These are phyloP conservation scores for Lycophotia porphyrea DNA, from an alignment of 2,888 invertebrate genomes.

Conservation along the genomic window DNA sequence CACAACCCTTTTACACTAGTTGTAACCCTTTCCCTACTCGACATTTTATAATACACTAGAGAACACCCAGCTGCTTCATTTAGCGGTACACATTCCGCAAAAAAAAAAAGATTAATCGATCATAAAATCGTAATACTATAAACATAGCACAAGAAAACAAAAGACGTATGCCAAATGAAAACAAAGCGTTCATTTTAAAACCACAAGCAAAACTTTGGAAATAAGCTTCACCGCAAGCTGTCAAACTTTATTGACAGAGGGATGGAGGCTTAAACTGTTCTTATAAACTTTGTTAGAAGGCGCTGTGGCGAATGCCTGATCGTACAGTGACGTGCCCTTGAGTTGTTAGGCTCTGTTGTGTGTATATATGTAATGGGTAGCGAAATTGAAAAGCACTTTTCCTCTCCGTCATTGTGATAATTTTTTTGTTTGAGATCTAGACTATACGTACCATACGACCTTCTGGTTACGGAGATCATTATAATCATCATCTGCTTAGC, in stretches of 20 bases:
- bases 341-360: too few species aligned
- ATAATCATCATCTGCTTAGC: too few species aligned
- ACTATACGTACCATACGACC: too few species aligned
- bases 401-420: too few species aligned
- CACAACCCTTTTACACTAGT: conserved; percentile 9
- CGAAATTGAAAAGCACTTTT: too few species aligned
- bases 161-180: neutral
- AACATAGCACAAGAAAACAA: conserved; percentile 7
- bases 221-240: conserved; percentile 37
- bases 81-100: neutral
- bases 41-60: neutral
- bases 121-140: conserved; percentile 1
- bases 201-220: conserved; percentile 15
- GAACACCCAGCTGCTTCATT: conserved; percentile 34
- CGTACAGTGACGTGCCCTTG: conserved; percentile 7
- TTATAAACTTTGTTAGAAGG: conserved; percentile 33
- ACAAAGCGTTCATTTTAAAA: conserved; percentile 20
- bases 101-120: neutral
- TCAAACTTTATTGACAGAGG: conserved; percentile 48
- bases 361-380: too few species aligned
- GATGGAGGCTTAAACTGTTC: conserved; percentile 7
- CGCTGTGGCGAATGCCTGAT: neutral
- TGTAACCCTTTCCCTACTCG: conserved; percentile 11
- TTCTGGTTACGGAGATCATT: too few species aligned
- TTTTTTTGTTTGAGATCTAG: too few species aligned